Base-by-base conservation (phyloP, 2,797 vertebrate species). In the Takifugu rubripes region DNA sequence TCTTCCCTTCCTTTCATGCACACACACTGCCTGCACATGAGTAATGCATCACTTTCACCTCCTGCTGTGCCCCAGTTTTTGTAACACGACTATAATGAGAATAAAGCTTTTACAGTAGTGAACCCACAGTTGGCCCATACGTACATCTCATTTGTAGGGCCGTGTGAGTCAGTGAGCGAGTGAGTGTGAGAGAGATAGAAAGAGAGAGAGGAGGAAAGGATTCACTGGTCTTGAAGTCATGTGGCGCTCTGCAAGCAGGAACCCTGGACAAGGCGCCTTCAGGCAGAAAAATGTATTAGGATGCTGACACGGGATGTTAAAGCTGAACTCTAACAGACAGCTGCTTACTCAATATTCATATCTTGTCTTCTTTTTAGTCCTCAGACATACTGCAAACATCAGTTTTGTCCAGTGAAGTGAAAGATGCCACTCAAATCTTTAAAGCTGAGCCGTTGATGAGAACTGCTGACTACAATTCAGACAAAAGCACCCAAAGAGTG, bases 21-120 rank as follows among this genome's bases (percentile, higher is more conserved):
- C 40, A 33, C 46, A 64, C 49, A 51, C 51, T 44, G 71, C 65
- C 72, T 82, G 72, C 55, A 74, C 72, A 75, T 67, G 73, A 70
- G 74, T 77, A 80, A 82, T 85, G 75, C 59, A 84, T 83, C 70
- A 82, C 65, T 79, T 71, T 64, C 49, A n/a, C 54, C 68, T 79
- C 72, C 75, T 80, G 74, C 75, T 78, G 81, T 85, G 81, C 66
- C 83, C 85, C 81, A 84, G 77, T 85, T 89, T 83, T 72, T 76
- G 56, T 64, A 68, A 74, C 55, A 64, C 62, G 40, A 61, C 64
- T 77, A 65, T 83, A 72, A 83, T 76, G 73, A 83, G 66, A 78
- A 81, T 74, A 70, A 75, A 78, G 70, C 60, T 55, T 70, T 70
- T 75, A 57, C 69, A 71, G 77, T 62, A 60, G 61, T 65, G 71